phyloP scores from a whole-genome alignment of 2,888 invertebrate species.

The Macrophya alboannulata region DNA sequence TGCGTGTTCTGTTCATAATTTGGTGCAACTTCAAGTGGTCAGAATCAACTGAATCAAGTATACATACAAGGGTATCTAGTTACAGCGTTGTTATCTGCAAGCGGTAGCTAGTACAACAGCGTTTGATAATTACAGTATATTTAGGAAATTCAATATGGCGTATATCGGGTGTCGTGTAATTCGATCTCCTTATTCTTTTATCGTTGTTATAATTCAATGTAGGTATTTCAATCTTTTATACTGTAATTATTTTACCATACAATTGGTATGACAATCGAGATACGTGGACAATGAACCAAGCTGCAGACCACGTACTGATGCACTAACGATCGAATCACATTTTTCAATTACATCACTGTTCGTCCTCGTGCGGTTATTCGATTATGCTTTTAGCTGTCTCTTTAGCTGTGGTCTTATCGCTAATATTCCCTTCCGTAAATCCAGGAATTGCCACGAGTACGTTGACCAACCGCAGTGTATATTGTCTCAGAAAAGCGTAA shows the following conservation, averaged over 20 bases:
- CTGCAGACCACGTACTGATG: neutral
- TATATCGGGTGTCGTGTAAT: constrained; percentile 36
- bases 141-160: constrained; percentile 32
- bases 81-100: constrained; percentile 8
- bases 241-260: neutral
- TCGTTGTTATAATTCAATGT: constrained; percentile 20
- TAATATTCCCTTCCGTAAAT: neutral
- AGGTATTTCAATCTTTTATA: neutral
- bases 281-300: neutral
- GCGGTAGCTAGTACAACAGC: constrained; percentile 15
- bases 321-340: neutral
- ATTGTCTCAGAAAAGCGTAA: neutral
- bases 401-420: neutral
- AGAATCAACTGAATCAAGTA: neutral
- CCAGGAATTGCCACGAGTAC: neutral
- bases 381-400: neutral
- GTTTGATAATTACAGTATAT: constrained; percentile 32
- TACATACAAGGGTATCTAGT: neutral
- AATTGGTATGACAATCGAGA: neutral
- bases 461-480: neutral
- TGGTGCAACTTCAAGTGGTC: neutral
- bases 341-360: neutral
- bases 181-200: constrained; percentile 27
- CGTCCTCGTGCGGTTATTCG: neutral
- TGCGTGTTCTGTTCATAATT: neutral